Percentiles rank a stretch among this genome's conserved stretches.
Evolutionary conservation across 2,888 invertebrate species (phyloP).

Genomic region (Ischnus inquisitorius): DNA sequence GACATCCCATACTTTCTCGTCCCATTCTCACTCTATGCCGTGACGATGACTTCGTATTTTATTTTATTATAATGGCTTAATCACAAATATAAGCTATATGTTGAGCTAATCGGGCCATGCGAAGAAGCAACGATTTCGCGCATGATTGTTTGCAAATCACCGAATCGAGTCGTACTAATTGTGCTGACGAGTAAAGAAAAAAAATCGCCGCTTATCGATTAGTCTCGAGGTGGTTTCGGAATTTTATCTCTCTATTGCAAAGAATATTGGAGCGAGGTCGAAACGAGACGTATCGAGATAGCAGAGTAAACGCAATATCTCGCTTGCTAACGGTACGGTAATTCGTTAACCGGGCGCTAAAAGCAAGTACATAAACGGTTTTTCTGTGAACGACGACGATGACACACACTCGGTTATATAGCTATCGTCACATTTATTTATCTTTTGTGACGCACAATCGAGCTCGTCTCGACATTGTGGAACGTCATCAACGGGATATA

Average conservation of each 20-base stretch:
- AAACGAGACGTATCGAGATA: not conserved
- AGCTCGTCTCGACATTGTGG: not conserved
- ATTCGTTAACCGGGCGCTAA: not conserved
- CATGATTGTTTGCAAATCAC: no score
- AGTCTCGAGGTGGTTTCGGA: not conserved
- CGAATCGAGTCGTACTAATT: no score
- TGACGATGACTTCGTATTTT: no score
- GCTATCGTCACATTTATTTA: conserved; percentile 12
- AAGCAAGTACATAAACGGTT: not conserved
- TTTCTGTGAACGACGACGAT: conserved; percentile 5
- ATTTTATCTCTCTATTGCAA: not conserved
- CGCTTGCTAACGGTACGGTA: not conserved
- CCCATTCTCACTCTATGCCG: no score
- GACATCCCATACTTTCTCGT: no score
- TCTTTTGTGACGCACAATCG: not conserved
- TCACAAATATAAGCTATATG: no score
- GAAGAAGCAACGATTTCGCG: no score
- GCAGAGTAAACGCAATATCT: not conserved
- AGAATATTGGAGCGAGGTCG: not conserved
- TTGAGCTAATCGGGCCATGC: no score
- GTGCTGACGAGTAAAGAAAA: not conserved
- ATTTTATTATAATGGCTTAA: no score
- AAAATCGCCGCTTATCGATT: not conserved
- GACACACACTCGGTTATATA: not conserved
- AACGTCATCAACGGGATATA: not conserved